Conservation (phyloP, 2,888 invertebrate genomes). For the Belgica antarctica region DNA sequence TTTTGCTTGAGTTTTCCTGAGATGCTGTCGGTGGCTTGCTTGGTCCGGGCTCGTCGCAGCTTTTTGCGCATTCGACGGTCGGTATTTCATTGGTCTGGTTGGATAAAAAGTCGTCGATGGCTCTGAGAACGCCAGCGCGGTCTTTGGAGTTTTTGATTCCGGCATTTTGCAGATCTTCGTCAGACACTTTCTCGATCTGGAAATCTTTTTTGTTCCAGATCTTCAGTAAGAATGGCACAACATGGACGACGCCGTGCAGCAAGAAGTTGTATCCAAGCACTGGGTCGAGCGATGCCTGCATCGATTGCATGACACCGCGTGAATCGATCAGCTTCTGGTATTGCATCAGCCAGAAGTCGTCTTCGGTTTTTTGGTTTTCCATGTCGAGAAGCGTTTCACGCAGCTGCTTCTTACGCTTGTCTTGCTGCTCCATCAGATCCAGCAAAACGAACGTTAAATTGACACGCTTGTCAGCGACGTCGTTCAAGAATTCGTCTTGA, state of each 20-base stretch:
- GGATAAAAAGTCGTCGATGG: slow-evolving; percentile 62
- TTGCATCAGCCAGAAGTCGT: slow-evolving; percentile 74
- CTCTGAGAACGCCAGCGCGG: slow-evolving; percentile 62
- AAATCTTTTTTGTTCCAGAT: slow-evolving; percentile 47
- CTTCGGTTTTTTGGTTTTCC: slow-evolving; percentile 61
- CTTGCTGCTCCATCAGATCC: slow-evolving; percentile 66
- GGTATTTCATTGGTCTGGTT: slow-evolving; percentile 13
- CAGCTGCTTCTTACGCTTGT: slow-evolving; percentile 55
- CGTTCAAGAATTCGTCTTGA: slow-evolving; percentile 63
- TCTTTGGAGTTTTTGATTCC: slow-evolving; percentile 61
- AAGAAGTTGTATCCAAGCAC: slow-evolving; percentile 66
- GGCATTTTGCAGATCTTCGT: slow-evolving; percentile 60
- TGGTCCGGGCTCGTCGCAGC: neutral
- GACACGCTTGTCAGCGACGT: slow-evolving; percentile 66
- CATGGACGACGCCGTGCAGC: slow-evolving; percentile 71
- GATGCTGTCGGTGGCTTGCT: slow-evolving; percentile 47
- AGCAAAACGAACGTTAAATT: slow-evolving; percentile 66
- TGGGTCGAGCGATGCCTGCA: slow-evolving; percentile 65
- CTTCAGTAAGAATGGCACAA: slow-evolving; percentile 65
- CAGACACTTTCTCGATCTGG: slow-evolving; percentile 54
- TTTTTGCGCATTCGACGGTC: neutral
- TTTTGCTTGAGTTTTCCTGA: slow-evolving; percentile 45
- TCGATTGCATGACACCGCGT: slow-evolving; percentile 66
- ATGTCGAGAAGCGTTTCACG: slow-evolving; percentile 68
- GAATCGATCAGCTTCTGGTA: slow-evolving; percentile 79